Evolutionary conservation across 2,113 vertebrate species (phyloP), one percentile per base, ranked within the genome.

Genomic region (Aphyosemion australe): DNA sequence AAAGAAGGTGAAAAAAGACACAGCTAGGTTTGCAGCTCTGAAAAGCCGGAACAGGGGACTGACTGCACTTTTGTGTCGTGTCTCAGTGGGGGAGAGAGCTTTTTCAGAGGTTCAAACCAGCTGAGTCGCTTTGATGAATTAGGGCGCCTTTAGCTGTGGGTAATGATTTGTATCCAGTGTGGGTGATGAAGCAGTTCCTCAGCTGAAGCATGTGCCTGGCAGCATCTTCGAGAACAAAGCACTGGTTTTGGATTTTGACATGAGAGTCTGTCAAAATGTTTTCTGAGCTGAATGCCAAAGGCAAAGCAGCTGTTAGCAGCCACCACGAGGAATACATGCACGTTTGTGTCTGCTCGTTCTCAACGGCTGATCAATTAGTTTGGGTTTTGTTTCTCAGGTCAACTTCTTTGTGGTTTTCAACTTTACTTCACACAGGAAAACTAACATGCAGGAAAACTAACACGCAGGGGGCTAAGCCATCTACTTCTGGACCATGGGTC

Each of bases 161-260:
- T 64, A 73, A 65, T 47, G 66, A 82, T 78, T 83, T 83, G 67
- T 59, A 79, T 77, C 70, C 64, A 74, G 80, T 66, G 66, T 56
- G 61, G 53, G 46, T 74, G 65, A 72, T 61, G 55, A 61, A 71
- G 70, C 67, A 65, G 50, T 80, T 74, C 72, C 12, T 50, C 57
- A 37, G 37, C 41, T 57, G 26, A 57, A 67, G 63, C 52, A 60
- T 32, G 31, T 64, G 39, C 56, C 71, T 48, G 10, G 42, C 50
- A 61, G 66, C 62, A 7, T 48, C 43, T 26, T 61, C 37, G 55
- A 43, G 43, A 73, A 62, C 61, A 73, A 73, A 64, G 51, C 41
- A 34, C 51, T 42, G 49, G 48, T 37, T 65, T 63, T 32, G 41
- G 50, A 65, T 61, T 64, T 69, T 57, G 21, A 50, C 67, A 47